phyloP scores from a whole-genome alignment of 1,140 invertebrate species.

The Drosophila teissieri region DNA sequence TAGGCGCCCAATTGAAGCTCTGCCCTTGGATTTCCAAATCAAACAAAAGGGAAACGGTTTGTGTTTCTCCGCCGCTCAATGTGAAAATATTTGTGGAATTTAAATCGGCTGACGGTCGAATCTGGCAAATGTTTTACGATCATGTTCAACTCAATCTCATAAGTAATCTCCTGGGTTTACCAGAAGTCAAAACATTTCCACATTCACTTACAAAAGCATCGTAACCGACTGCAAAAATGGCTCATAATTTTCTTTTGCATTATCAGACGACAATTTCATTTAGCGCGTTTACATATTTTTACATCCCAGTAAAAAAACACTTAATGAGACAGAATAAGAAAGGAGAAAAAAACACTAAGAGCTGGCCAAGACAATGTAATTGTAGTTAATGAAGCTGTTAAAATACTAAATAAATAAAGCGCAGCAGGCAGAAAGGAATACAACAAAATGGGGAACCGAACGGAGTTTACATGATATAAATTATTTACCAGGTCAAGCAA shows the following conservation, averaged over 20 bases:
- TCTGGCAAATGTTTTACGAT: slow-evolving; percentile 47
- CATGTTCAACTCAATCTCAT: slow-evolving; percentile 35
- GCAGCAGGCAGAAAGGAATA: not conserved
- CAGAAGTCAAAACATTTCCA: slow-evolving; percentile 6
- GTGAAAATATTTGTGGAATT: slow-evolving; percentile 47
- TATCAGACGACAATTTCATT: slow-evolving; percentile 33
- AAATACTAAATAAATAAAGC: slow-evolving; percentile 69
- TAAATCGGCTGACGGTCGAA: slow-evolving; percentile 33
- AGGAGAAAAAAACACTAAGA: slow-evolving; percentile 18
- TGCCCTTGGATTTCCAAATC: slow-evolving; percentile 50
- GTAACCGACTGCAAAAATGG: slow-evolving; percentile 8
- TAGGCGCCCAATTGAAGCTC: slow-evolving; percentile 54
- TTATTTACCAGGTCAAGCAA: slow-evolving; percentile 44
- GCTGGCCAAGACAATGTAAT: slow-evolving; percentile 31
- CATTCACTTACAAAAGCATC: not conserved
- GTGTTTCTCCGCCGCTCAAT: not conserved
- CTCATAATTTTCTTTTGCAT: slow-evolving; percentile 30
- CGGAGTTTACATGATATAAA: slow-evolving; percentile 38
- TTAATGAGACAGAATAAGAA: slow-evolving; percentile 9
- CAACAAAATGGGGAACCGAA: slow-evolving; percentile 24
- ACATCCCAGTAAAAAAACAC: not conserved
- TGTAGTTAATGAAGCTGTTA: slow-evolving; percentile 51
- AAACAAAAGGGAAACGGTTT: slow-evolving; percentile 52
- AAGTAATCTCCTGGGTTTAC: slow-evolving; percentile 29
- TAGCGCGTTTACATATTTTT: slow-evolving; percentile 39